A percentile compares a stretch with the other conserved stretches of the same genome.
These are phyloP conservation scores for Orchesellides sinensis DNA, from an alignment of 2,888 invertebrate species.

Conservation along the genomic window DNA sequence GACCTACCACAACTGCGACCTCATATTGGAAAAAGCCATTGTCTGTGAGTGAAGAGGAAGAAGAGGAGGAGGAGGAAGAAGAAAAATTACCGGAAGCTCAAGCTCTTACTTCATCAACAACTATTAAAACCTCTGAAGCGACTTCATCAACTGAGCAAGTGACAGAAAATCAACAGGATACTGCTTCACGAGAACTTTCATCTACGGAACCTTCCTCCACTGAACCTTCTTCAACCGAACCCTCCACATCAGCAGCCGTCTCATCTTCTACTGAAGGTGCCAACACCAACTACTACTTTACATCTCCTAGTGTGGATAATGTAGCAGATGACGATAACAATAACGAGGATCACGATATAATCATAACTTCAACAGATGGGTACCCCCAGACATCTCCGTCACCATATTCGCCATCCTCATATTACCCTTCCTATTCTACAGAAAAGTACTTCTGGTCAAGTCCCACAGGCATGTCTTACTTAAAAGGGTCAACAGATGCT, in stretches of 20 bases:
- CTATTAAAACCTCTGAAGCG: not conserved
- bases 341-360: too few relatives aligned
- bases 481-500: too few relatives aligned
- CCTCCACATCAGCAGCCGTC: not conserved
- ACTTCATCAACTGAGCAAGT: not conserved
- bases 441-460: too few relatives aligned
- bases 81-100: not conserved
- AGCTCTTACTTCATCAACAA: conserved; percentile 8
- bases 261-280: not conserved
- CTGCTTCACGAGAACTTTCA: not conserved
- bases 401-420: too few relatives aligned
- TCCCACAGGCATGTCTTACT: too few relatives aligned
- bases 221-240: conserved; percentile 9
- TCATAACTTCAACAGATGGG: too few relatives aligned
- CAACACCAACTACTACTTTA: not conserved
- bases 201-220: not conserved
- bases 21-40: conserved; percentile 18
- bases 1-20: conserved; percentile 31
- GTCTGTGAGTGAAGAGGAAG: conserved; percentile 39
- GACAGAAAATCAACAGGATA: too few relatives aligned
- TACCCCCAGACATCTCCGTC: too few relatives aligned
- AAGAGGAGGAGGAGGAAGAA: conserved; percentile 34
- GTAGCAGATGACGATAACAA: too few relatives aligned
- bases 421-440: too few relatives aligned
- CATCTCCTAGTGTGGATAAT: too few relatives aligned